Evolutionary conservation across 2,113 vertebrate species (phyloP).

Genomic region (Cygnus atratus): DNA sequence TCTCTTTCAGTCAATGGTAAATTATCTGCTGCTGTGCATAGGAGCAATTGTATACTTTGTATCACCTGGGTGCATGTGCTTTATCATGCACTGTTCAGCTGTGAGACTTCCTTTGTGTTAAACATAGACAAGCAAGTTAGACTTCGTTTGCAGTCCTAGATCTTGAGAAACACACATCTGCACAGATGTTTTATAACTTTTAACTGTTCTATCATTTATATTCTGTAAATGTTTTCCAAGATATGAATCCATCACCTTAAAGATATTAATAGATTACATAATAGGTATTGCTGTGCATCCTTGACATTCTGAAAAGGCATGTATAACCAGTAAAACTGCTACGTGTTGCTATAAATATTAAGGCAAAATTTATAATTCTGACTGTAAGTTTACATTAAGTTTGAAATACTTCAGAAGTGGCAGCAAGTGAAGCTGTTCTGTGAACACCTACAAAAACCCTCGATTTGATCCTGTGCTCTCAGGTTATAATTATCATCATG

Average conservation of each 20-base stretch:
- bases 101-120: background rate
- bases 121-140: background rate
- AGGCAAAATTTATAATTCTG: background rate
- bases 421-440: background rate
- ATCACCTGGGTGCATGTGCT: background rate
- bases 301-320: background rate
- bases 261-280: background rate
- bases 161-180: background rate
- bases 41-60: background rate
- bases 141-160: background rate
- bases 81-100: background rate
- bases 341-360: background rate
- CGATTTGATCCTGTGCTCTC: background rate
- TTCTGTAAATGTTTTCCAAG: constrained; percentile 1
- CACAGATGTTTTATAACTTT: background rate
- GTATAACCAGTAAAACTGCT: background rate
- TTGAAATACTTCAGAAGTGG: background rate
- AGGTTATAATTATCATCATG: background rate
- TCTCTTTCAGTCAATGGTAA: background rate
- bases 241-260: background rate
- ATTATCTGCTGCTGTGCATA: background rate
- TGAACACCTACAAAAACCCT: rapidly evolving
- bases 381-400: background rate
- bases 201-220: background rate
- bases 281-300: background rate